phyloP scores from a whole-genome alignment of 2,888 invertebrate genomes.

The Blera fallax region DNA sequence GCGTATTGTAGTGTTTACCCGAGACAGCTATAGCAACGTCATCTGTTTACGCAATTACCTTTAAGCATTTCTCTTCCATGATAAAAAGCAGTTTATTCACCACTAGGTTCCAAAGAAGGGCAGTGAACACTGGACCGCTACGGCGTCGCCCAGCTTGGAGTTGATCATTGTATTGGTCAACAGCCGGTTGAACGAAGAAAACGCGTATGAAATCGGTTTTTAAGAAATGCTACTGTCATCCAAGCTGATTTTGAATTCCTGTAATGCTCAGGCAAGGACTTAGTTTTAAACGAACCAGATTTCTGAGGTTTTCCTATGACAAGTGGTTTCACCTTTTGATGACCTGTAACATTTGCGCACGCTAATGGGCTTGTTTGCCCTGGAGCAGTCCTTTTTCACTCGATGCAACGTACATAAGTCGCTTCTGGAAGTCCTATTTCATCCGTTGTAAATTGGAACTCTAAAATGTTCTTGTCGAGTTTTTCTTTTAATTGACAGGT shows the following conservation, averaged over 20 bases:
- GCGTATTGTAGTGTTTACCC: no score
- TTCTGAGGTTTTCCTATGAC: conserved; percentile 12
- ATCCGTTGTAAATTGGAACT: conserved; percentile 2
- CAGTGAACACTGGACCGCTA: no score
- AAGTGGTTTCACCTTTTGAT: conserved; percentile 7
- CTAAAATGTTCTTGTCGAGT: no score
- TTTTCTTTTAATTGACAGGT: no score
- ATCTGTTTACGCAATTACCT: no score
- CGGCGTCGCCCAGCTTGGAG: no score
- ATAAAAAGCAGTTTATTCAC: no score
- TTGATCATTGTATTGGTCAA: no score
- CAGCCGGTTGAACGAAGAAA: background rate
- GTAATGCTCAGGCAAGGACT: background rate
- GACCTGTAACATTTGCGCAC: background rate
- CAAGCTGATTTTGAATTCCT: background rate
- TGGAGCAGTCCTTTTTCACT: conserved; percentile 11
- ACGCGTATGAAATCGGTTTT: background rate
- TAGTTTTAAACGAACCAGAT: background rate
- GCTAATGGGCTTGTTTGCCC: conserved; percentile 17
- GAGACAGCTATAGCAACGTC: no score
- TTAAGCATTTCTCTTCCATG: no score
- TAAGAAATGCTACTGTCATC: background rate
- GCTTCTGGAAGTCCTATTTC: background rate
- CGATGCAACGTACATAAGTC: background rate
- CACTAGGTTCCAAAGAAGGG: no score